Evolutionary conservation across 2,888 invertebrate species (phyloP), one percentile per base, ranked within the genome.

Genomic region (Dorcus hopei): DNA sequence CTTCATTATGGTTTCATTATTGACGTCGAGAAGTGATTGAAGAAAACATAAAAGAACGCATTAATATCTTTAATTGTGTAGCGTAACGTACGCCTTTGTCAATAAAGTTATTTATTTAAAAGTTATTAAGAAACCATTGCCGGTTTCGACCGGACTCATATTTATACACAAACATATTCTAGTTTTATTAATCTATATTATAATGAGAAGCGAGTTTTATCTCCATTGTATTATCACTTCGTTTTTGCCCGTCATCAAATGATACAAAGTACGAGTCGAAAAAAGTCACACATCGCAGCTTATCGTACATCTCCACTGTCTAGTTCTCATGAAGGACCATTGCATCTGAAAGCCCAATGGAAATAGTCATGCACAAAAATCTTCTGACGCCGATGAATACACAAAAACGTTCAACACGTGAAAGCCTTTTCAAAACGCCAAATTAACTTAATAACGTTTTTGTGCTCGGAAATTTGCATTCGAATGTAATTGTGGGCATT

Each of bases 201-300:
- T 62, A 62, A 62, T 62, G 61, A 62, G 59, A 59, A 54, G 59
- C 54, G 51, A 54, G 48, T 59, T 59, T 61, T 62, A 62, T 62
- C 59, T 62, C 50, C 54, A 62, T 57, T 54, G 51, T 57, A 59
- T 57, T 62, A 62, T 62, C 61, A 59, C 58, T 55, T 55, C 54
- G 49, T 53, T 58, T 58, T 58, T 52, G 58, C 61, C 26, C 47
- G 61, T 62, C 61, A 62, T 62, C 48, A 38, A 54, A 40, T 54
- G 49, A 47, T 54, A 26, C 38, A 54, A 45, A 38, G 38, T 38
- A 38, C 38, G 38, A 48, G 54, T 38, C 19, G 38, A 54, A 54
- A 54, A 45, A 42, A 42, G 11, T 14, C 42, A 42, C 42, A 42
- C 42, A 42, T 16, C 14, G 42, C 14, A 16, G 16, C 42, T 42